Evolutionary conservation across 2,797 vertebrate genomes (phyloP).

Genomic region (Epinephelus malabaricus): DNA sequence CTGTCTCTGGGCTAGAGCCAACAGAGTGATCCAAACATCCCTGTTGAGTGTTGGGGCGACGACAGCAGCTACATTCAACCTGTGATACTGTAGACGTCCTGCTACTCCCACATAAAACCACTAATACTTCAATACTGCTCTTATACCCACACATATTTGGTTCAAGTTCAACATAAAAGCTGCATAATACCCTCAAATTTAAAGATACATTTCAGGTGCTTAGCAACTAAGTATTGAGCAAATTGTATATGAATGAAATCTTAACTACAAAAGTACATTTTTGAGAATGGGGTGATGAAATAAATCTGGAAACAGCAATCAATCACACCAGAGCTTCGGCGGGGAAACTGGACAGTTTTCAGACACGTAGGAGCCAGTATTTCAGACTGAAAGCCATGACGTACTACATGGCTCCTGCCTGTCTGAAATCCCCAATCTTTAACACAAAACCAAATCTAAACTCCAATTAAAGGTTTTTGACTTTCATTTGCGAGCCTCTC

Average conservation of each 20-base stretch:
- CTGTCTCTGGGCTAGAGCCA: slow-evolving; percentile 19
- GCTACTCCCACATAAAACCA: slow-evolving; percentile 40
- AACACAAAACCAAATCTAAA: slow-evolving; percentile 83
- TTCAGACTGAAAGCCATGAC: slow-evolving; percentile 83
- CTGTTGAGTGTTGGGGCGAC: background rate
- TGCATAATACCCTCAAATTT: slow-evolving; percentile 39
- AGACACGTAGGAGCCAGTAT: slow-evolving; percentile 86
- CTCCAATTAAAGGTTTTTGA: slow-evolving; percentile 83
- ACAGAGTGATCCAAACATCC: slow-evolving; percentile 2
- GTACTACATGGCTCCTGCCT: slow-evolving; percentile 85
- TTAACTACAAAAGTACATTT: slow-evolving; percentile 59
- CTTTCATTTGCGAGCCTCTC: slow-evolving; percentile 79
- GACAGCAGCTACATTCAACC: slow-evolving; percentile 45
- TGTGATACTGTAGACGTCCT: slow-evolving; percentile 28
- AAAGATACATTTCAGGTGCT: slow-evolving; percentile 61
- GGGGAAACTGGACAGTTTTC: slow-evolving; percentile 84
- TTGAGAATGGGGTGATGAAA: slow-evolving; percentile 78
- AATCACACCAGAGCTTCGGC: slow-evolving; percentile 81
- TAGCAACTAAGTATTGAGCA: slow-evolving; percentile 47
- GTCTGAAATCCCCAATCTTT: slow-evolving; percentile 87
- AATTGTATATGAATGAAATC: slow-evolving; percentile 65
- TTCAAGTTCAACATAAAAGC: slow-evolving; percentile 42
- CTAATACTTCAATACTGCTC: slow-evolving; percentile 32
- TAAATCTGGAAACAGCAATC: slow-evolving; percentile 84
- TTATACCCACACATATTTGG: slow-evolving; percentile 26